A percentile compares a stretch with the other conserved stretches of the same genome.
Conservation (phyloP, 2,797 vertebrate genomes). For the Sebastes variabilis region DNA sequence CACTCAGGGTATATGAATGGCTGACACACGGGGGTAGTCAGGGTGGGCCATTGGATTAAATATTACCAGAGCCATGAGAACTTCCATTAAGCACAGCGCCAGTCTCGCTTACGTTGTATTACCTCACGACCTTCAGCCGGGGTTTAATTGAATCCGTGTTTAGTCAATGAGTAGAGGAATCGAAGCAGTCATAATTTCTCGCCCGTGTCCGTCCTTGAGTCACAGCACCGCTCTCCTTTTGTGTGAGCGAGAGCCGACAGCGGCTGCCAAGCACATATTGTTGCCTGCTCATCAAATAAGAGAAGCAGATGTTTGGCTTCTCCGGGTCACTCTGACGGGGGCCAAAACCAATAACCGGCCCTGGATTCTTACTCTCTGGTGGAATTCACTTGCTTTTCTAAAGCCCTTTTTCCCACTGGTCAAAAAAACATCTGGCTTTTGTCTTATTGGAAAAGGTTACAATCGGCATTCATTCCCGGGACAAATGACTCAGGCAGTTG, state of each 20-base stretch:
- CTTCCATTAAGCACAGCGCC: constrained; percentile 52
- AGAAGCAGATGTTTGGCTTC: constrained; percentile 63
- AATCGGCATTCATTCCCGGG: too few species aligned
- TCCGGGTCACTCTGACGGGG: constrained; percentile 22
- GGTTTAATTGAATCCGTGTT: constrained; percentile 70
- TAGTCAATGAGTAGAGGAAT: constrained; percentile 67
- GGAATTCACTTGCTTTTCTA: constrained; percentile 39
- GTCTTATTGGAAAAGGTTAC: too few species aligned
- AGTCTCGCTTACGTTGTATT: constrained; percentile 57
- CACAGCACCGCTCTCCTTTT: constrained; percentile 27
- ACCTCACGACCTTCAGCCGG: constrained; percentile 67
- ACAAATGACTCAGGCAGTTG: too few species aligned
- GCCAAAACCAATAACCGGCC: constrained; percentile 48
- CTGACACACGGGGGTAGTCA: constrained; percentile 13
- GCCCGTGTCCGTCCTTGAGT: constrained; percentile 53
- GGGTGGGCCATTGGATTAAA: constrained; percentile 57
- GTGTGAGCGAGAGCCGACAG: neutral
- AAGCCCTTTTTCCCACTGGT: neutral
- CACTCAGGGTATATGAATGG: constrained; percentile 27
- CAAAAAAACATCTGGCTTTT: neutral
- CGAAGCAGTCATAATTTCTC: constrained; percentile 54
- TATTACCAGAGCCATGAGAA: constrained; percentile 65
- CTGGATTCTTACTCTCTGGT: constrained; percentile 29
- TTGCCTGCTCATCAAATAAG: constrained; percentile 51
- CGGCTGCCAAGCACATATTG: constrained; percentile 38